Evolutionary conservation across 2,888 invertebrate genomes (phyloP), one percentile per base, ranked within the genome.

Genomic region (Andrena hattorfiana): DNA sequence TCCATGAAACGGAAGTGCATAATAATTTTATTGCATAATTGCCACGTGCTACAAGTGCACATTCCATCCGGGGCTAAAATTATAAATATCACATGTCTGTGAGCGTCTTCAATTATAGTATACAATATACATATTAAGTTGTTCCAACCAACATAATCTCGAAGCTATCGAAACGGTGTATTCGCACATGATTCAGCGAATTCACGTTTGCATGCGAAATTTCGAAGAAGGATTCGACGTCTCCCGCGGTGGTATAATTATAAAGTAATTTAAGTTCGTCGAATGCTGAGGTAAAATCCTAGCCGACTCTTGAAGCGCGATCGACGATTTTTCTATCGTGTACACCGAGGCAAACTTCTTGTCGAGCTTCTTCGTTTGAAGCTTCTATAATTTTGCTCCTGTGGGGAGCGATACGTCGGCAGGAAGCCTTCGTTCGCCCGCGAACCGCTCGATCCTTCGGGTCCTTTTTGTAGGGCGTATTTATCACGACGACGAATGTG

Each of bases 401-500:
- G 32, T 23, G 8, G n/a, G 2, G 63, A 20, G 51, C 66, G 79
- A 79, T 80, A 82, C 80, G 62, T 70, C 28, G 69, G 62, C 66
- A 20, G 30, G 54, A 63, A 67, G 64, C 23, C 13, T 66, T 79
- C 74, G 70, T 62, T 68, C 35, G 35, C 68, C 23, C 56, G 16
- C 30, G 30, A 49, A 49, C n/a, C 32, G 54, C 32, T 32, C 60
- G 10, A n/a, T 20, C 32, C 59, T 68, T 60, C 35, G 13, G 8
- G 49, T 51, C 68, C 71, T 68, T 78, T 79, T 75, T 70, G 67
- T 71, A 64, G 74, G n/a, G 8, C 83, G 68, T 82, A 84, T 84
- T 84, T 84, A 84, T 82, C 68, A 83, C 76, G 48, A 8, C 72
- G 70, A 82, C 75, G 83, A 83, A 84, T 79, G 76, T 77, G 67